Conservation (phyloP, 1,140 invertebrate species). For the Eriocheir sinensis region DNA sequence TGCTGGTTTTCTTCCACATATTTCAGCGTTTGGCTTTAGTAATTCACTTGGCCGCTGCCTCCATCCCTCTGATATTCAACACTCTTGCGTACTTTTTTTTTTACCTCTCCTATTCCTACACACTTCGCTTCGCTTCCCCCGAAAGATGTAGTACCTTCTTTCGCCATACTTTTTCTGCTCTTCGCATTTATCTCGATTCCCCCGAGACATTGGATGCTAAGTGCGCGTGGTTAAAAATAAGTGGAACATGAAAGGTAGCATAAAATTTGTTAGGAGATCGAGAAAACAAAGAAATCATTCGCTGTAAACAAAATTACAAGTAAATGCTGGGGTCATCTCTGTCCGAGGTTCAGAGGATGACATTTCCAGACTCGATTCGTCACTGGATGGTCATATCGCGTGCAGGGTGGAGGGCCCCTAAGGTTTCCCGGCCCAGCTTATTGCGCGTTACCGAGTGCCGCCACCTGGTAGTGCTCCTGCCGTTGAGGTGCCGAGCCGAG, state of each 20-base stretch:
- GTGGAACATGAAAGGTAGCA: too few relatives aligned
- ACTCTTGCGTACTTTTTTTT: background rate
- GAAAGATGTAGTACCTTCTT: too few relatives aligned
- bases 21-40: background rate
- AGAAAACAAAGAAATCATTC: too few relatives aligned
- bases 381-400: background rate
- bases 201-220: too few relatives aligned
- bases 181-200: too few relatives aligned
- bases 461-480: background rate
- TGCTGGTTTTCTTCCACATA: background rate
- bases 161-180: too few relatives aligned
- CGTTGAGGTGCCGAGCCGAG: background rate
- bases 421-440: background rate
- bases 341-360: background rate
- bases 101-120: background rate
- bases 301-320: too few relatives aligned
- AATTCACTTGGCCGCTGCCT: background rate
- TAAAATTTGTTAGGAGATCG: too few relatives aligned
- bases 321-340: background rate
- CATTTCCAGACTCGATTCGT: background rate
- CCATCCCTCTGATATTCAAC: background rate
- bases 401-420: background rate
- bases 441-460: background rate
- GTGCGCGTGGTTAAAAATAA: too few relatives aligned
- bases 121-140: slow-evolving; percentile 9